Evolutionary conservation across 2,888 invertebrate genomes (phyloP), one percentile per base, ranked within the genome.

Genomic region (Rhamphomyia laevipes): DNA sequence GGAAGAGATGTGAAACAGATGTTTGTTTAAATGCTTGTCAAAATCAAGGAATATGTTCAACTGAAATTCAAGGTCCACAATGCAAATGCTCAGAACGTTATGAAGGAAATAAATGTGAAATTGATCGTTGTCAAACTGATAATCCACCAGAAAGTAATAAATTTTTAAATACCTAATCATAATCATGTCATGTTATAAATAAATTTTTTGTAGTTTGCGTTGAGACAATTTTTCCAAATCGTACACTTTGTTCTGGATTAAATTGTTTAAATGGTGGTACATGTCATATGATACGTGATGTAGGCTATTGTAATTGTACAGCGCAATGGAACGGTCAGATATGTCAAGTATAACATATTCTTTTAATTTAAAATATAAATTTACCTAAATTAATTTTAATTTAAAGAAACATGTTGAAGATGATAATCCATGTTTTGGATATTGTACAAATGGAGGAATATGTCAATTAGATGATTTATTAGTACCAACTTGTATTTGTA

Each of bases 1-100:
- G 83, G 4, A 73, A 74, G 43, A 70, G 72, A 13, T 84, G 84
- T 60, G 78, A 82, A 54, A 71, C 72, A 37, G 74, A 77, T 57
- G 66, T 71, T 7, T 82, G 83, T 61, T 65, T 71, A 15, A 71
- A 73, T 30, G 74, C 73, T 53, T 83, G 82, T 58, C 72, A 72
- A 51, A 78, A 68, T 47, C 61, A 77, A 35, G 82, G 81, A 56
- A 59, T 60, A 40, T 70, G 71, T 46, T 59, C 56, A 31, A 63
- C 68, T 41, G 64, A 65, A 4, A 61, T 59, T 30, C 66, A 65
- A 46, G 70, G 68, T 0, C 63, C 68, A 0, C 63, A 62, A 33
- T 71, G 71, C 51, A 60, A 60, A 17, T 71, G 71, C 7, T 56
- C 60, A 17, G 51, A 52, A 0, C 66, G 68, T 42, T 69, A 62